Conservation (phyloP, 2,113 vertebrate species). For the Phoenicopterus ruber region DNA sequence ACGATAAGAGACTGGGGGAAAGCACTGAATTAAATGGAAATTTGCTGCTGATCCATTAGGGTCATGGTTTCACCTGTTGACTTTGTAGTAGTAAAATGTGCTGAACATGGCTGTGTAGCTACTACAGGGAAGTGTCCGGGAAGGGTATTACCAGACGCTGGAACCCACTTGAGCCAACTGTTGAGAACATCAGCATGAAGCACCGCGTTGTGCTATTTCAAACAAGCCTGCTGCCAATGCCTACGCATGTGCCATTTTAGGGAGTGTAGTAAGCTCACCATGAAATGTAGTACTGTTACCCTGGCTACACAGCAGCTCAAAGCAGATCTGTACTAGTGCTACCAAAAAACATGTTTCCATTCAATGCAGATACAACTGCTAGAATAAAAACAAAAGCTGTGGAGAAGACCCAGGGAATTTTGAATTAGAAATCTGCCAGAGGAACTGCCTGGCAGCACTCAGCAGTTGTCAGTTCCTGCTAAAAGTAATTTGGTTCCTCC, state of each 20-base stretch:
- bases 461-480: neutral
- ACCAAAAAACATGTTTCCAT: neutral
- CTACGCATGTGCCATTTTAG: neutral
- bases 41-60: neutral
- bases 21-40: neutral
- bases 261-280: neutral
- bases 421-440: neutral
- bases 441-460: neutral
- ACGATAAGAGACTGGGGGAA: neutral
- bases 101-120: neutral
- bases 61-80: neutral
- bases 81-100: neutral
- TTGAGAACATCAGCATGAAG: neutral
- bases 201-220: neutral
- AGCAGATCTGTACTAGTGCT: neutral
- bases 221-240: neutral
- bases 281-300: neutral
- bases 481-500: neutral
- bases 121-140: too few species aligned
- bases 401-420: neutral
- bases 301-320: neutral
- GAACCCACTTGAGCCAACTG: neutral
- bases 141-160: neutral
- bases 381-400: neutral
- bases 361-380: neutral